Percentiles rank a stretch among this genome's conserved stretches.
phyloP scores from a whole-genome alignment of 2,797 vertebrate species.

The Varecia variegata region DNA sequence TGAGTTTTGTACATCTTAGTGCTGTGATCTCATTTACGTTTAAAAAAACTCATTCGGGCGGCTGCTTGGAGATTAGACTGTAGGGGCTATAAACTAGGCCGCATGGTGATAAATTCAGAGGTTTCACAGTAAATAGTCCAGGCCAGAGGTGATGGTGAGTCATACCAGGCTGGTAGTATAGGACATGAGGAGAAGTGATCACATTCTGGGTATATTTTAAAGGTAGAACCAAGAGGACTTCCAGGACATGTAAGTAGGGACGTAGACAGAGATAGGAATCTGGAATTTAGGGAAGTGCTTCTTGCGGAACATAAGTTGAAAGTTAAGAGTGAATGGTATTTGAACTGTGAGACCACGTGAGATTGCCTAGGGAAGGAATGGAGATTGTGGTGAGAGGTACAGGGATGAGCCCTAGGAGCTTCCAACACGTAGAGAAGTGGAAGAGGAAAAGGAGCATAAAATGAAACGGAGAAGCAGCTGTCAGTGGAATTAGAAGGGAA shows the following conservation, averaged over 20 bases:
- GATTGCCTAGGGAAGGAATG: neutral
- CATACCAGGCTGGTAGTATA: neutral
- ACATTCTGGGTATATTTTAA: neutral
- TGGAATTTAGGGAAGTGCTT: neutral
- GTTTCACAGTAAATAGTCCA: neutral
- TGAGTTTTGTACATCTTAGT: neutral
- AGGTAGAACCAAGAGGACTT: neutral
- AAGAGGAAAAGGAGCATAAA: neutral
- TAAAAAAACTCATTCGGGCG: neutral
- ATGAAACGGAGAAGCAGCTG: neutral
- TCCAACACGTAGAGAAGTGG: neutral
- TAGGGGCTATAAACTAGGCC: neutral
- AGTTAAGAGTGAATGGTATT: neutral
- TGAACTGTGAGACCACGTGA: neutral
- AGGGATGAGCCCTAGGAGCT: neutral
- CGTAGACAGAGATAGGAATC: neutral
- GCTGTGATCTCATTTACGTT: neutral
- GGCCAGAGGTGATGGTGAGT: neutral
- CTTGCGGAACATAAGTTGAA: neutral
- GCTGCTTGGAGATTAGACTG: neutral
- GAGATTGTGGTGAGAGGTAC: neutral
- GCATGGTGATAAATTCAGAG: neutral
- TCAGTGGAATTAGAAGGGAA: neutral
- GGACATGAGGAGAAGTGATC: neutral
- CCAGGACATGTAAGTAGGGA: neutral